Percentiles rank a stretch among this genome's conserved stretches.
Conservation (phyloP, 2,888 invertebrate genomes). For the Mythimna pallens region DNA sequence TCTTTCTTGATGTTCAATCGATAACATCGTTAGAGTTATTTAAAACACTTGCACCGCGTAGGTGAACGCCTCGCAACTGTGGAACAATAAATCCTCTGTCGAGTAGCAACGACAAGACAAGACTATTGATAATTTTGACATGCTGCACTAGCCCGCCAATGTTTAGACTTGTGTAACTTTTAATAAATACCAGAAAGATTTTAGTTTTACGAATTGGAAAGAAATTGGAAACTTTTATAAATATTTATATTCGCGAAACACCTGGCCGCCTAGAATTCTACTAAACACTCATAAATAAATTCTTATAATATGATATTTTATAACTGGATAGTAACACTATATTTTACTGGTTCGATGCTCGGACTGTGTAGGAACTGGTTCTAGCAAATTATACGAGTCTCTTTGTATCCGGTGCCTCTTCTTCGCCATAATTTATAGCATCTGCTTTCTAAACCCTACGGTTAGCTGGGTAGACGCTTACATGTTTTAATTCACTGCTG, state of each 20-base stretch:
- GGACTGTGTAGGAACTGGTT: conserved; percentile 78
- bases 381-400: conserved; percentile 81
- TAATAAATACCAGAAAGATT: conserved; percentile 16
- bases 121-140: conserved; percentile 81
- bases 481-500: conserved; percentile 58
- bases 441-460: conserved; percentile 82
- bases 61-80: conserved; percentile 75
- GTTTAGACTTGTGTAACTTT: conserved; percentile 16
- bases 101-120: conserved; percentile 65
- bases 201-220: conserved; percentile 28
- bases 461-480: conserved; percentile 68
- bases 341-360: conserved; percentile 63
- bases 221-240: conserved; percentile 63
- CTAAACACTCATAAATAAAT: conserved; percentile 67
- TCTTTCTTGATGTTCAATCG: conserved; percentile 72
- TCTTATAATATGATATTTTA: conserved; percentile 62
- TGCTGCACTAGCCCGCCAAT: conserved; percentile 63
- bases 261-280: conserved; percentile 69
- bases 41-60: conserved; percentile 77
- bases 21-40: conserved; percentile 81
- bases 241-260: conserved; percentile 78
- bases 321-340: conserved; percentile 63
- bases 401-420: conserved; percentile 81
- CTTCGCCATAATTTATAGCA: conserved; percentile 82
- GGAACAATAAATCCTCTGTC: conserved; percentile 81